Conservation (phyloP, 2,113 vertebrate species). For the Phainopepla nitens region DNA sequence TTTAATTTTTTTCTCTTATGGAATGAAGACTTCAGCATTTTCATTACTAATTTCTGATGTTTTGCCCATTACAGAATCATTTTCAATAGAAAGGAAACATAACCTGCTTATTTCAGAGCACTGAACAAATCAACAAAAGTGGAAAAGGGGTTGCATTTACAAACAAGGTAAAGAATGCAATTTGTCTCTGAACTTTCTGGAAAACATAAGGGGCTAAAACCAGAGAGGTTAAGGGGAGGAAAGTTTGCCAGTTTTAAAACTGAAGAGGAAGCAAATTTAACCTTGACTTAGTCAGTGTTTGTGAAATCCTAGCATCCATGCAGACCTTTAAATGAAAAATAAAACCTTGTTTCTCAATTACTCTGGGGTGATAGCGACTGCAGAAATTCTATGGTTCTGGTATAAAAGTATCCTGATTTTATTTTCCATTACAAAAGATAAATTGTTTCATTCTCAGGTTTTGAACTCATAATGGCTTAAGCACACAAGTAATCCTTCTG, state of each 20-base stretch:
- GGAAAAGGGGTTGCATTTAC: background rate
- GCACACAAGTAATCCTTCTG: background rate
- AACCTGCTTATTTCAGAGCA: background rate
- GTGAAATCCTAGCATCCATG: background rate
- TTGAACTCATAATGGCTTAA: background rate
- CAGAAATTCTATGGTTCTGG: background rate
- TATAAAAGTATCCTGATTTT: background rate
- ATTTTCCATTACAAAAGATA: background rate
- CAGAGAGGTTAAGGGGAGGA: background rate
- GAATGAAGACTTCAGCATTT: slow-evolving; percentile 3
- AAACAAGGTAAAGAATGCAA: background rate
- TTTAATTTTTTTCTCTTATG: background rate
- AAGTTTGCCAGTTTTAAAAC: background rate
- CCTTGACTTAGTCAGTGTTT: background rate
- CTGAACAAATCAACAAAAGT: background rate
- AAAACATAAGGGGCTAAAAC: background rate
- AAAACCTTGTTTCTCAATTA: background rate
- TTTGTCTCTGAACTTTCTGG: background rate
- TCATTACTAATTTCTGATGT: background rate
- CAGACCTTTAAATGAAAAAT: background rate
- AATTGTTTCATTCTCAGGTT: background rate
- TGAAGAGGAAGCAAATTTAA: background rate
- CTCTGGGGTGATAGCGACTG: background rate
- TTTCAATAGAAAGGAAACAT: background rate
- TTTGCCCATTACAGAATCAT: background rate